phyloP scores from a whole-genome alignment of 2,113 vertebrate genomes.

The Heteronetta atricapilla region DNA sequence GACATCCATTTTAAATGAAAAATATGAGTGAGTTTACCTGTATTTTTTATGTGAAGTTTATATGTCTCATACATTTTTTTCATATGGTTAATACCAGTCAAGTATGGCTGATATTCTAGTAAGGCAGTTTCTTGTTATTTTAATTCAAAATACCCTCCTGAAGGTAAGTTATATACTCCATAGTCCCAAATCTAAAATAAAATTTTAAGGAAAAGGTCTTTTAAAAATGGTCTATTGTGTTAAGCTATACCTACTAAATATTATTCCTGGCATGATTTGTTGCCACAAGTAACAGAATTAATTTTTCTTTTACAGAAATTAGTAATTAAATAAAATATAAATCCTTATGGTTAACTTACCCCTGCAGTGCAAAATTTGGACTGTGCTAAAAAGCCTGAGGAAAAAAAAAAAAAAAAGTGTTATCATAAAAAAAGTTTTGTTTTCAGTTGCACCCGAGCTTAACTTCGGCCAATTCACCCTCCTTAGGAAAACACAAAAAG shows the following conservation, averaged over 20 bases:
- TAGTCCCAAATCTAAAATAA: conserved; percentile 59
- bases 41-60: conserved; percentile 47
- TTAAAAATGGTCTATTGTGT: conserved; percentile 49
- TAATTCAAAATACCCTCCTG: conserved; percentile 68
- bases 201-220: conserved; percentile 50
- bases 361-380: not conserved
- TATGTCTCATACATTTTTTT: conserved; percentile 38
- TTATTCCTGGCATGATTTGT: conserved; percentile 44
- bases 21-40: conserved; percentile 39
- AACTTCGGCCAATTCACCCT: not conserved
- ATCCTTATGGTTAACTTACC: not conserved
- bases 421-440: not conserved
- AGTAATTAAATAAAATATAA: conserved; percentile 58
- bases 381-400: not conserved
- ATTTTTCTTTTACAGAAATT: conserved; percentile 63
- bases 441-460: not conserved
- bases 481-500: not conserved
- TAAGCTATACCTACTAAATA: conserved; percentile 32
- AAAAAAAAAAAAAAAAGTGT: conserved; percentile 16
- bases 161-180: conserved; percentile 46
- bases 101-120: conserved; percentile 57
- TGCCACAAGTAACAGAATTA: conserved; percentile 43
- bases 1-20: conserved; percentile 56
- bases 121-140: conserved; percentile 66
- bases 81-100: conserved; percentile 62